Conservation (phyloP, 2,888 invertebrate species). For the Polyommatus iphigenia region DNA sequence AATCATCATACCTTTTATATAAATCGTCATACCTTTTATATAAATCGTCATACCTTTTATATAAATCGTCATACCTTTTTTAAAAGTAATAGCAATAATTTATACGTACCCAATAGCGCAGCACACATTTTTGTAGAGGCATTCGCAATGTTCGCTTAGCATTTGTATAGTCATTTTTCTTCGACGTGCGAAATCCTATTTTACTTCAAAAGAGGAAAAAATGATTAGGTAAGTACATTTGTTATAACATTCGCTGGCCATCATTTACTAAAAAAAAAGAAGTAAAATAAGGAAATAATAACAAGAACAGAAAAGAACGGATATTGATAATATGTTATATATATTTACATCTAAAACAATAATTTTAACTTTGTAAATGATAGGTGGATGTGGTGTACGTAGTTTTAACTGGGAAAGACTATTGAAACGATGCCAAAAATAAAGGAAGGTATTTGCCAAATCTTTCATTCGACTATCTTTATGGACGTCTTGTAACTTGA, state of each 20-base stretch:
- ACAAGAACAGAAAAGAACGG: not conserved
- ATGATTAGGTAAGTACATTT: not conserved
- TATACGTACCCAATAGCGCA: constrained; percentile 37
- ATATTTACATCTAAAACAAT: not conserved
- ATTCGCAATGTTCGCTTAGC: constrained; percentile 38
- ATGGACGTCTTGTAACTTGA: constrained; percentile 28
- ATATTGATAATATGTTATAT: not conserved
- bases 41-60: no score
- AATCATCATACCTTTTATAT: no score
- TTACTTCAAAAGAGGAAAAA: not conserved
- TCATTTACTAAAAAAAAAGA: not conserved
- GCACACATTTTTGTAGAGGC: constrained; percentile 36
- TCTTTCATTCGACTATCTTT: constrained; percentile 33
- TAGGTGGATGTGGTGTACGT: constrained; percentile 12
- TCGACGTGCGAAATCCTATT: not conserved
- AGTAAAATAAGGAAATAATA: not conserved
- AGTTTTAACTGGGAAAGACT: constrained; percentile 23
- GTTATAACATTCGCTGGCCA: not conserved
- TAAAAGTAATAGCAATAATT: not conserved
- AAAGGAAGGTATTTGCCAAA: constrained; percentile 37
- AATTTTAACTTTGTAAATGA: constrained; percentile 12
- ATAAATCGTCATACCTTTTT: not conserved
- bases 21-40: no score
- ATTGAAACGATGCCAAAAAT: constrained; percentile 38
- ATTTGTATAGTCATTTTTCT: not conserved